These are phyloP conservation scores for Sitophilus oryzae DNA, from an alignment of 1,140 invertebrate species.

Conservation along the genomic window DNA sequence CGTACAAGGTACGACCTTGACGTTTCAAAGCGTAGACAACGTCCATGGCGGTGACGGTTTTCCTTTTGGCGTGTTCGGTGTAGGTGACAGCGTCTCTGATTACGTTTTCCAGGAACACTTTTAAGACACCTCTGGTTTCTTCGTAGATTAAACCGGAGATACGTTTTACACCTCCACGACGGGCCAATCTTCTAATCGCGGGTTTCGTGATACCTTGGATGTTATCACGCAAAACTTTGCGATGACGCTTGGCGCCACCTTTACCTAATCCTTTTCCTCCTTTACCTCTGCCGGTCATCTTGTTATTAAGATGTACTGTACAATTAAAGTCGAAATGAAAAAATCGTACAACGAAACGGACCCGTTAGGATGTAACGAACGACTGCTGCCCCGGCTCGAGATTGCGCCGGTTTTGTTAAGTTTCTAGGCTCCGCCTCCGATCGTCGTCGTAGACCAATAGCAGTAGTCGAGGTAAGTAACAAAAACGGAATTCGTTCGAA, in stretches of 20 bases:
- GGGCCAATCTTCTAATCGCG: constrained; percentile 58
- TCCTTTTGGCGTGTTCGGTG: constrained; percentile 75
- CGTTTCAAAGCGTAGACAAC: constrained; percentile 80
- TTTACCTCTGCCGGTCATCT: constrained; percentile 63
- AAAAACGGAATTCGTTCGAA: too few relatives aligned
- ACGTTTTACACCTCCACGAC: constrained; percentile 62
- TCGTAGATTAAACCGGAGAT: constrained; percentile 73
- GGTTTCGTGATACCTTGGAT: constrained; percentile 49
- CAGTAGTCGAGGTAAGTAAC: too few relatives aligned
- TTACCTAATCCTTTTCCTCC: constrained; percentile 64
- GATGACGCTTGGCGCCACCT: constrained; percentile 64
- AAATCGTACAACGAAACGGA: too few relatives aligned
- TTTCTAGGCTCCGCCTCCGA: too few relatives aligned
- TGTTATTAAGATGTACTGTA: too few relatives aligned
- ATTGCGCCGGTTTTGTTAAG: too few relatives aligned
- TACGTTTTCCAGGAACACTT: constrained; percentile 73
- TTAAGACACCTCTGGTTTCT: constrained; percentile 63
- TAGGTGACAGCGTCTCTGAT: constrained; percentile 80
- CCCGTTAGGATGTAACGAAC: too few relatives aligned
- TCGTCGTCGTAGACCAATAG: too few relatives aligned
- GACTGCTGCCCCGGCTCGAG: too few relatives aligned
- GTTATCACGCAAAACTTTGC: constrained; percentile 64
- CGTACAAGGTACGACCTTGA: constrained; percentile 67
- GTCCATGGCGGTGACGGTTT: constrained; percentile 82
- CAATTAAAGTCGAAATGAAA: too few relatives aligned